Percentiles rank a stretch among this genome's conserved stretches.
These are phyloP conservation scores for Ips nitidus DNA, from an alignment of 1,140 invertebrate species.

Conservation along the genomic window DNA sequence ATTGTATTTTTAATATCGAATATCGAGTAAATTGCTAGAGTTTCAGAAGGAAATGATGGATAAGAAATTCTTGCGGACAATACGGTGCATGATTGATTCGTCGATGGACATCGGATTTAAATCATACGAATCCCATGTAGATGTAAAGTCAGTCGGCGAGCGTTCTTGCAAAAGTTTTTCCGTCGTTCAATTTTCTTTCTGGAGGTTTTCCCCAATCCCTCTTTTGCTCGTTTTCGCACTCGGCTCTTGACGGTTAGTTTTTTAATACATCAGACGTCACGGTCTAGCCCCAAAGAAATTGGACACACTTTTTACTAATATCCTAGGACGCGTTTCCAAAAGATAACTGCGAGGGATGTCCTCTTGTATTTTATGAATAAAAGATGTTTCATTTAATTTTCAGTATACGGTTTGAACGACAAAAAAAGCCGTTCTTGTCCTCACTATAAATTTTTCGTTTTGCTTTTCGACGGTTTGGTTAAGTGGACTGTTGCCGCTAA, in stretches of 20 bases:
- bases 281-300: slow-evolving; percentile 45
- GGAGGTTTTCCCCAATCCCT: slow-evolving; percentile 36
- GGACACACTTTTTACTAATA: slow-evolving; percentile 44
- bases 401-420: slow-evolving; percentile 28
- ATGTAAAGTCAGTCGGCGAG: slow-evolving; percentile 41
- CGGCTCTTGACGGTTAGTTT: slow-evolving; percentile 45
- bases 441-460: slow-evolving; percentile 31
- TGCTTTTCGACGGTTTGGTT: slow-evolving; percentile 20
- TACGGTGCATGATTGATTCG: slow-evolving; percentile 48
- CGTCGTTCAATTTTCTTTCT: slow-evolving; percentile 47
- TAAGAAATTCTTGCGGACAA: slow-evolving; percentile 35
- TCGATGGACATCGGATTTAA: slow-evolving; percentile 48
- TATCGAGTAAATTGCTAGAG: slow-evolving; percentile 20
- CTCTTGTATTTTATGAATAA: slow-evolving; percentile 43
- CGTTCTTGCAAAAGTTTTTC: slow-evolving; percentile 44
- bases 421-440: slow-evolving; percentile 32
- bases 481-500: slow-evolving; percentile 26
- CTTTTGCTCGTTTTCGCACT: slow-evolving; percentile 32
- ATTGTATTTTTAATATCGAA: slow-evolving; percentile 28
- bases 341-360: slow-evolving; percentile 33
- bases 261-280: slow-evolving; percentile 48
- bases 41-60: slow-evolving; percentile 31
- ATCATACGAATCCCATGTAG: slow-evolving; percentile 44
- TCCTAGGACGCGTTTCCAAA: slow-evolving; percentile 39
- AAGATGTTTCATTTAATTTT: slow-evolving; percentile 46